These are phyloP conservation scores for Lycodopsis pacificus DNA, from an alignment of 2,797 vertebrate species.

Conservation along the genomic window DNA sequence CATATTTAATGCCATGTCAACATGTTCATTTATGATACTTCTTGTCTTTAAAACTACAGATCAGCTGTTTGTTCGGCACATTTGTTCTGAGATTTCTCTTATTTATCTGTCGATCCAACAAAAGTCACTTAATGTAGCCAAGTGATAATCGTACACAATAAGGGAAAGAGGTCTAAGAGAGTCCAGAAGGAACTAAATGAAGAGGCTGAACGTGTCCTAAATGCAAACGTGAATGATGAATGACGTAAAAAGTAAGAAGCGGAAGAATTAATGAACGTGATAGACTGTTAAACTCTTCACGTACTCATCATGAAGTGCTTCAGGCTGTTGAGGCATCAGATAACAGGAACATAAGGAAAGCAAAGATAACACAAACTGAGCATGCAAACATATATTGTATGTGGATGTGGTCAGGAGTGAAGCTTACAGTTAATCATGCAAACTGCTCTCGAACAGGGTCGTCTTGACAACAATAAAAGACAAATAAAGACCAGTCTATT, in stretches of 20 bases:
- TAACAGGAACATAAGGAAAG: neutral
- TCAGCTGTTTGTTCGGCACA: neutral
- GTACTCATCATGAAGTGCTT: neutral
- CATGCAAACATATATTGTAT: neutral
- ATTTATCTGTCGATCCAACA: neutral
- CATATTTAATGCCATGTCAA: neutral
- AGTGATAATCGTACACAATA: neutral
- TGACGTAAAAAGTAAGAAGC: neutral
- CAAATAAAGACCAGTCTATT: too few species aligned
- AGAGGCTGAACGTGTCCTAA: neutral
- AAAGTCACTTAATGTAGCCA: neutral
- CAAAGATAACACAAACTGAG: neutral
- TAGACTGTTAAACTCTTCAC: too few species aligned
- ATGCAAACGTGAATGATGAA: neutral
- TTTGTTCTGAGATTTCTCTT: neutral
- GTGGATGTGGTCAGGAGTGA: slow-evolving; percentile 12
- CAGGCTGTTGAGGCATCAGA: neutral
- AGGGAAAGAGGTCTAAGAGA: neutral
- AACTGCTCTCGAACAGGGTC: slow-evolving; percentile 1
- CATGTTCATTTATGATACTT: neutral
- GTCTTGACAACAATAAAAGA: too few species aligned
- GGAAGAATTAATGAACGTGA: too few species aligned
- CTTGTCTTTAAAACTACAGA: neutral
- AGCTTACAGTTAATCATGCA: neutral
- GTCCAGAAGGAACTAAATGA: neutral